Base-by-base conservation (phyloP, 2,113 vertebrate genomes). In the Cinclus mexicanus region DNA sequence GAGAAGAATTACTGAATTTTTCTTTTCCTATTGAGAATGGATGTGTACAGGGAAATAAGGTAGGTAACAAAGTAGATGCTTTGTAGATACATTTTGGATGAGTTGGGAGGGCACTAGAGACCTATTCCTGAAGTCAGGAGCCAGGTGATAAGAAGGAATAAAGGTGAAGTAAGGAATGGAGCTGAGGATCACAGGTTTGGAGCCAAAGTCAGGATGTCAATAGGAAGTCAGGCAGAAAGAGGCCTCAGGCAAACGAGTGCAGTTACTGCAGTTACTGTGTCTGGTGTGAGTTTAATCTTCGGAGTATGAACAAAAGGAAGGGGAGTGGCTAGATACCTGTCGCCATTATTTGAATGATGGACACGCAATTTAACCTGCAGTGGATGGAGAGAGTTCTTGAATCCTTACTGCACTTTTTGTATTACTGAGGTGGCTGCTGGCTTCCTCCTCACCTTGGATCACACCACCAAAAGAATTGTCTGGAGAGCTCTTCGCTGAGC, bases 41-140 rank as follows among this genome's bases (percentile, higher is more conserved):
- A 8, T 28, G 10, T 2, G 4, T 52, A 3, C 17, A 3, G 17
- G 19, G 7, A 23, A 10, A 4, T 0, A 0, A 68, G 42, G 10
- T 19, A 4, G 42, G 18, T 47, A 7, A 11, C 41, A 33, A 15
- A 39, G 31, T 42, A 39, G 60, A 11, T 39, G 50, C 33, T 81
- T 49, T 81, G 31, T 31, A 24, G 25, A 3, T 42, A 3, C 0
- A 1, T 70, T 78, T 42, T 71, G 18, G 28, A 37, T 13, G 13
- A 35, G 11, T 7, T 17, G 46, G 10, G 68, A 52, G 19, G 29
- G 44, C 25, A 1, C 12, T 22, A 3, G 49, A 61, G 26, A 15
- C 11, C 23, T 24, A 2, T 28, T 65, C 17, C 1, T 0, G 7
- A 2, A 15, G 25, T 44, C 17, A 8, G 47, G 39, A 67, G 42